A percentile compares a stretch with the other conserved stretches of the same genome.
phyloP scores from a whole-genome alignment of 1,140 invertebrate genomes.

The Papilio aristodemus region DNA sequence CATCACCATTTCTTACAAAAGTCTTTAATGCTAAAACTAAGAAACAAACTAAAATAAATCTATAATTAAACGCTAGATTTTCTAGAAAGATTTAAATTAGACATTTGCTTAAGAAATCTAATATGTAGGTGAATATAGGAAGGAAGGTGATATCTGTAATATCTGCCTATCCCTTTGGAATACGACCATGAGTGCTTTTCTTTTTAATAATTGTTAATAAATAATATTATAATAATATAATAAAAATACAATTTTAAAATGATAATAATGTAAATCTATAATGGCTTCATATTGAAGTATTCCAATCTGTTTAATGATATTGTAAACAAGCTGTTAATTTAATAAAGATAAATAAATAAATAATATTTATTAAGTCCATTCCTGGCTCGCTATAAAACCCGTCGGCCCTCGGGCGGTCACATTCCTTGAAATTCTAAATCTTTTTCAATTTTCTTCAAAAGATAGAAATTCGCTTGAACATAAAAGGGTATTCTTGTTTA shows the following conservation, averaged over 20 bases:
- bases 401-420: neutral
- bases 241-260: no score
- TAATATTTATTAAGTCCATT: neutral
- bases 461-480: neutral
- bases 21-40: neutral
- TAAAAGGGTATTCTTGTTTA: conserved; percentile 16
- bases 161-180: neutral
- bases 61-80: no score
- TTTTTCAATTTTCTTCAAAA: conserved; percentile 8
- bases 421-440: conserved; percentile 1
- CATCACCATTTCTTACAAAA: neutral
- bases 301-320: no score
- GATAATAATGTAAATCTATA: no score
- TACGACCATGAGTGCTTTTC: no score
- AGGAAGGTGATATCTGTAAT: neutral
- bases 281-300: no score
- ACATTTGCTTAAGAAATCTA: no score
- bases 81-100: no score
- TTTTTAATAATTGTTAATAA: neutral
- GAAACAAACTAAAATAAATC: no score
- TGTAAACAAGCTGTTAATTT: no score
- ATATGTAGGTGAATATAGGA: neutral
- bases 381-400: neutral
- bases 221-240: neutral
- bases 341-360: no score